Base-by-base conservation (phyloP, 1,140 invertebrate species). In the Trachymyrmex septentrionalis region DNA sequence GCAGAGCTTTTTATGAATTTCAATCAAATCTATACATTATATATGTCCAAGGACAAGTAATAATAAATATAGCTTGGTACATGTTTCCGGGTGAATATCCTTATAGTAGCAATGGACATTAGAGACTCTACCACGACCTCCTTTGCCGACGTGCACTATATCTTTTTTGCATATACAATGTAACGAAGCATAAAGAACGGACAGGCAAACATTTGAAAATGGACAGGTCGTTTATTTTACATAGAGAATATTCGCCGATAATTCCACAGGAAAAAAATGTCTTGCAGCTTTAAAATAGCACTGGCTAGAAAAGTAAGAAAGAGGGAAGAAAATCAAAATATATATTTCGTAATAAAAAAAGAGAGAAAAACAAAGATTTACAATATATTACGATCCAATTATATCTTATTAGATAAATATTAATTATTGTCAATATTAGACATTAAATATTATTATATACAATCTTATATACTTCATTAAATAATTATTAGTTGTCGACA, bases 61-160 rank as follows among this genome's bases (percentile, higher is more conserved):
- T 44, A 86, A 88, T 90, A 91, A 92, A 93, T 90, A 93, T 93
- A 92, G 91, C 76, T 80, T 48, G 71, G 84, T 87, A 87, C 53
- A 75, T 57, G 90, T 77, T 93, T 94, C 90, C 92, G 91, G 91
- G 88, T 94, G 87, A 93, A 93, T 93, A 93, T 93, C 90, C 90
- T 91, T 93, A 89, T 63, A 80, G 73, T 55, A 57, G 69, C 50
- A 80, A 84, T 85, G 77, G 75, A 86, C 82, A 78, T 61, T 71
- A 78, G 14, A 57, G 57, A 87, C 59, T 50, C 48, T 63, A 63
- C 55, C 69, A 69, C 53, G 86, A 88, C 84, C 78, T 88, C 86
- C 57, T 88, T 88, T 77, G 21, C 59, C 14, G 34, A 73, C 38
- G 63, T 55, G 77, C 77, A 16, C 14, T 73, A 73, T 72, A 73